A percentile compares a stretch with the other conserved stretches of the same genome.
These are phyloP conservation scores for Hippopotamyrus pictus DNA, from an alignment of 2,797 vertebrate species.

Conservation along the genomic window DNA sequence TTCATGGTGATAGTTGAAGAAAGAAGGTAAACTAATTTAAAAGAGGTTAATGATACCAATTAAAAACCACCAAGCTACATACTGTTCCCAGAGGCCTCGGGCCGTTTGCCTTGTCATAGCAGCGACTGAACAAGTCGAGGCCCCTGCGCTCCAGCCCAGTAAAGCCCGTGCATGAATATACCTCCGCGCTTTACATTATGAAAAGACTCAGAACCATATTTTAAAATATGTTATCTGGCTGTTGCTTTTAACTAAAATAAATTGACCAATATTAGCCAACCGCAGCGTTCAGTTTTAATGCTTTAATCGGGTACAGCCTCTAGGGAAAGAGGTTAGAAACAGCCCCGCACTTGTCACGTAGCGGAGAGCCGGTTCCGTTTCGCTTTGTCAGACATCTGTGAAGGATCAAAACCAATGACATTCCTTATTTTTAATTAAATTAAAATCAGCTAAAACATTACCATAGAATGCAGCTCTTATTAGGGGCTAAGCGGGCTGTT, in stretches of 20 bases:
- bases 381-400: neutral
- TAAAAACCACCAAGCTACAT: too few species aligned
- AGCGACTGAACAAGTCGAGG: neutral
- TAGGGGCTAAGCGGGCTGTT: neutral
- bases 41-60: too few species aligned
- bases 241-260: neutral
- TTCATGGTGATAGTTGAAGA: too few species aligned
- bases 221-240: too few species aligned
- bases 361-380: neutral
- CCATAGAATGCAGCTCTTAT: neutral
- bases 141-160: neutral
- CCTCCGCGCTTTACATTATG: too few species aligned
- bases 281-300: neutral
- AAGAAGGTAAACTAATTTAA: too few species aligned
- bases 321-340: neutral
- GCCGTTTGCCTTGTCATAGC: too few species aligned
- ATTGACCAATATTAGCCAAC: neutral
- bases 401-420: neutral
- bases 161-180: neutral
- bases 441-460: neutral
- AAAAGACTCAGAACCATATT: too few species aligned
- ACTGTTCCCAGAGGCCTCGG: too few species aligned
- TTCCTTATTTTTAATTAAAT: neutral
- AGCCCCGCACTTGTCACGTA: neutral
- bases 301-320: neutral